Evolutionary conservation across 2,113 vertebrate genomes (phyloP), one percentile per base, ranked within the genome.

Genomic region (Phrynosoma blainvillii): DNA sequence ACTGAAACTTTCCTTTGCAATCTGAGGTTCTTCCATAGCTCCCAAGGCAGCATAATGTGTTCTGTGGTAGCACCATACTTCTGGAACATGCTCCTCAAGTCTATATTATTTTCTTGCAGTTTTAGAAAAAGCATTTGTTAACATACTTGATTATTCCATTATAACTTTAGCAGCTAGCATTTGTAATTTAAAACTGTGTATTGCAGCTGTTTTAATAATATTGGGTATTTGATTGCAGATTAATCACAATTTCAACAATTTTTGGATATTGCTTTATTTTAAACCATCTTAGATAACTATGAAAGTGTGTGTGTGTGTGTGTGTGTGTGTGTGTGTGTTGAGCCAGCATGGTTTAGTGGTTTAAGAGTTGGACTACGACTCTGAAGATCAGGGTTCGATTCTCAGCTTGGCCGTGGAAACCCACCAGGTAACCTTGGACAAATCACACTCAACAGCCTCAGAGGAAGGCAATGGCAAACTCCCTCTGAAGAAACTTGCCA

Each of bases 301-400:
- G 36, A 36, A 36, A 36, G 36, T 36, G 36, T 36, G 36, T 36
- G 36, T 70, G 56, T 84, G 89, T 32, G 62, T 94, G 90, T n/a
- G n/a, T n/a, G n/a, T n/a, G n/a, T n/a, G n/a, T n/a, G n/a, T n/a
- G n/a, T n/a, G n/a, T n/a, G n/a, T n/a, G n/a, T n/a, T n/a, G n/a
- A n/a, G n/a, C n/a, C n/a, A n/a, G n/a, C n/a, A n/a, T n/a, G n/a
- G n/a, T n/a, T n/a, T n/a, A n/a, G n/a, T n/a, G n/a, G n/a, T n/a
- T n/a, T n/a, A n/a, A n/a, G n/a, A n/a, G n/a, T n/a, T n/a, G n/a
- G n/a, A n/a, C n/a, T n/a, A n/a, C n/a, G n/a, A n/a, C n/a, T n/a
- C n/a, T n/a, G n/a, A n/a, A n/a, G n/a, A n/a, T n/a, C n/a, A n/a
- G n/a, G n/a, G n/a, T n/a, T n/a, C n/a, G n/a, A n/a, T n/a, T n/a